These are phyloP conservation scores for Drosophila kurseongensis DNA, from an alignment of 1,140 invertebrate genomes.

Conservation along the genomic window DNA sequence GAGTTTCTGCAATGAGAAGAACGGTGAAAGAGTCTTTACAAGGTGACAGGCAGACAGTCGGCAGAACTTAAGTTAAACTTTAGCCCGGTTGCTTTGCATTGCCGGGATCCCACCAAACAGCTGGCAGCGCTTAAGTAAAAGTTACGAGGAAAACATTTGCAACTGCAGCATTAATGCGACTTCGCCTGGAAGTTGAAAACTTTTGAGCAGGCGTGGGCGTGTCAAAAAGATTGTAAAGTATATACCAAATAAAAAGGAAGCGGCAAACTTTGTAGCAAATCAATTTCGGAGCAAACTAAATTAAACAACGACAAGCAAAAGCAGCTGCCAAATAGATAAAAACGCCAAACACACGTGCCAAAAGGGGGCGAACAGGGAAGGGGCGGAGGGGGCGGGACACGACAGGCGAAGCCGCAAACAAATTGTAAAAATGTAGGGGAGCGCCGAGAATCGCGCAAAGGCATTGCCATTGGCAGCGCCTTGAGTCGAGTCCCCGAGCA, in stretches of 20 bases:
- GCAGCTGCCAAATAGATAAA: constrained; percentile 75
- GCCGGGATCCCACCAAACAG: constrained; percentile 20
- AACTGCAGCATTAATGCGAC: constrained; percentile 52
- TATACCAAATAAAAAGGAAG: constrained; percentile 1
- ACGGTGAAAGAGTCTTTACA: constrained; percentile 16
- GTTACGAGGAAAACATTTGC: constrained; percentile 35
- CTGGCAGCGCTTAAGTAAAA: constrained; percentile 46
- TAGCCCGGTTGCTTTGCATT: constrained; percentile 14
- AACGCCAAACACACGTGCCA: constrained; percentile 56
- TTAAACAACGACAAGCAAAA: constrained; percentile 68
- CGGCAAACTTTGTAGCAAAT: constrained; percentile 50
- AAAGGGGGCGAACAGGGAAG: neutral
- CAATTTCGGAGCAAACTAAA: constrained; percentile 66
- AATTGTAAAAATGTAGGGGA: constrained; percentile 72
- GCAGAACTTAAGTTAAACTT: constrained; percentile 23
- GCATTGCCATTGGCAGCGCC: constrained; percentile 64
- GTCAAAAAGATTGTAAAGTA: constrained; percentile 33
- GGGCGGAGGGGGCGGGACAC: constrained; percentile 2
- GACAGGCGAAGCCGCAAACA: constrained; percentile 74
- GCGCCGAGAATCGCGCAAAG: constrained; percentile 15
- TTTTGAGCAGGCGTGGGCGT: constrained; percentile 31
- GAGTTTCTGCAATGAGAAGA: constrained; percentile 68
- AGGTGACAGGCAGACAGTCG: constrained; percentile 20
- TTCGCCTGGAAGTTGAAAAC: constrained; percentile 48
- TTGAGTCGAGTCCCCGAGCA: constrained; percentile 73